Conservation (phyloP, 2,113 vertebrate species). For the Cervus canadensis region DNA sequence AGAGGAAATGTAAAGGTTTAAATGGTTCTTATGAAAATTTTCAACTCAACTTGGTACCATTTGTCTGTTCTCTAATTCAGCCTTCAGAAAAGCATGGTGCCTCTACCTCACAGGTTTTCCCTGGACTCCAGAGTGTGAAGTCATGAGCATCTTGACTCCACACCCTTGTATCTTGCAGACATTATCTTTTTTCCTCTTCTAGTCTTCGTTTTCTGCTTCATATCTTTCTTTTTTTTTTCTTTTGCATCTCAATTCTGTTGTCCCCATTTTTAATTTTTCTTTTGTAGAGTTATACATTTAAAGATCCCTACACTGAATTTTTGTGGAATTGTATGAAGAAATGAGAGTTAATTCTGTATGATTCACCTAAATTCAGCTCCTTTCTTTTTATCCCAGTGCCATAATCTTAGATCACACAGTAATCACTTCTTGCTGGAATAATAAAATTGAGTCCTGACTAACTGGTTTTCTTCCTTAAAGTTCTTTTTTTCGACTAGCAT, state of each 20-base stretch:
- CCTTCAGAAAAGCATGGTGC: rapidly evolving
- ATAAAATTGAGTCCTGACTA: background rate
- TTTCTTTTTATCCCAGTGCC: background rate
- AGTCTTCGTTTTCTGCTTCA: background rate
- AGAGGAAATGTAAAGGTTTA: background rate
- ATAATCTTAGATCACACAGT: background rate
- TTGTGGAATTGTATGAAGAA: background rate
- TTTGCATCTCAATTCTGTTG: background rate
- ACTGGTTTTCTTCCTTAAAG: background rate
- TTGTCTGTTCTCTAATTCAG: background rate
- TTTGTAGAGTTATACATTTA: background rate
- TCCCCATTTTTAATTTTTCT: background rate
- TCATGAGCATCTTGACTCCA: background rate
- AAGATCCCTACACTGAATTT: background rate
- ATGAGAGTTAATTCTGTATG: background rate
- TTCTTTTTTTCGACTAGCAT: background rate
- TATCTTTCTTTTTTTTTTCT: background rate
- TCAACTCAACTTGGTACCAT: background rate
- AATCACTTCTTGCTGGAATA: background rate
- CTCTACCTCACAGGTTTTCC: background rate
- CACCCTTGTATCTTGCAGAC: background rate
- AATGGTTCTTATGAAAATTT: background rate
- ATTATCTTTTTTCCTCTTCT: background rate
- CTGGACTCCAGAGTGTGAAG: background rate
- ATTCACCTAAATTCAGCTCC: background rate